Base-by-base conservation (phyloP, 2,113 vertebrate genomes). In the Rhinogobius similis region DNA sequence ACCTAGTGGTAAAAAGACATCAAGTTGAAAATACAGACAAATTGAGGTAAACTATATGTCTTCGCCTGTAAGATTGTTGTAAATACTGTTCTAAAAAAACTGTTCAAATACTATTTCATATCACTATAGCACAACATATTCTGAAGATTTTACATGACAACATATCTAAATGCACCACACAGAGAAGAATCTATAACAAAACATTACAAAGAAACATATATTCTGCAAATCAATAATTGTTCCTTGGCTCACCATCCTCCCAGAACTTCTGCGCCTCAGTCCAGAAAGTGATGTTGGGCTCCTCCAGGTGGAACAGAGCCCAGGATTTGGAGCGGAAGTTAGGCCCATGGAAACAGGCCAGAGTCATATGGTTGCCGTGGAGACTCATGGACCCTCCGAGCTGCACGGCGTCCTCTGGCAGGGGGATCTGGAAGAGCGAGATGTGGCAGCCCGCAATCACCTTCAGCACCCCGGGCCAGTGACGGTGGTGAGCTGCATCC, bases 221-320 rank as follows among this genome's bases (percentile, higher is more conserved):
- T 8, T 1, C 10, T 61, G 16, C 27, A 29, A 11, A 38, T 5
- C 20, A 3, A 10, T 20, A 58, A 10, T 3, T 1, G 61, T 24
- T 43, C 23, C 39, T 10, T n/a, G 13, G 23, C 79, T 88, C 94
- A 99, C 97, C 97, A 65, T 99, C 97, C 90, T 99, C 96, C 94
- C 93, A 95, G 85, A 99, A 96, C 91, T 98, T 98, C 91, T 99
- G 97, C 5, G 98, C 98, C 93, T 99, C 98, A 0, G 98, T 99
- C 96, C 95, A 98, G 91, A 99, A 99, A 26, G 97, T 96, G 77
- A 99, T 99, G 89, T 99, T 99, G 78, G 97, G 97, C 87, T 98
- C 97, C 86, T 99, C 97, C 76, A 99, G 93, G 84, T 99, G 98
- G 91, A 99, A 98, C 56, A 99, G 90, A 23, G 97, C 97, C 97